Evolutionary conservation across 2,888 invertebrate species (phyloP), one percentile per base, ranked within the genome.

Genomic region (Amblyjoppa fuscipennis): DNA sequence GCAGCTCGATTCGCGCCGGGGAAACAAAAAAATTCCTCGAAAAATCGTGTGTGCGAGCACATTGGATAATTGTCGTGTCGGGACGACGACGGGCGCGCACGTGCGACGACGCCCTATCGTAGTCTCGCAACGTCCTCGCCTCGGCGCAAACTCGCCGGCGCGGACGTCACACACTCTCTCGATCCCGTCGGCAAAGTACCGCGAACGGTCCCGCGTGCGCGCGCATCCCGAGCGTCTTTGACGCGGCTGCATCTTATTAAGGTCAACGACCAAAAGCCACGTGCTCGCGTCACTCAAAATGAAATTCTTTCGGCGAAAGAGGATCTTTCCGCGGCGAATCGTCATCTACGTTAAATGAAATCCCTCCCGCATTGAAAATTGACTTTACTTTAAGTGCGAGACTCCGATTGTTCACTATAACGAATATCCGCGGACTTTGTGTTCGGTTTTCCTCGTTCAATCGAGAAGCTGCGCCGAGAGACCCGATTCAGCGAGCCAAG

Each of bases 231-330:
- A 20, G 34, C 34, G 70, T 13, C 56, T 75, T 66, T 76, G 51
- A 85, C 61, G 69, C 73, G 77, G 77, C 38, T 69, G 68, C 81
- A 38, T 61, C 56, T 66, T 70, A 86, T 86, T 64, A 74, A 85
- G 85, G 86, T 85, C 86, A 86, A 85, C 71, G 81, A 84, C 84
- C 81, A 84, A 66, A 81, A 56, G 71, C 84, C 82, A 85, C 85
- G 85, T 82, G 82, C 68, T 9, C 16, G 34, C 75, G 53, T 41
- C 53, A 31, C 64, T 45, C 49, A 51, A 53, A 45, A 25, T 4
- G 78, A 68, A 38, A 28, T 66, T 71, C 3, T 9, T 68, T 45
- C n/a, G 20, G 34, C 31, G 11, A n/a, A 6, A 64, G 56, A 73
- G 13, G 2, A 45, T 45, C 45, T 0, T 45, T 45, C 13, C 0